A percentile compares a stretch with the other conserved stretches of the same genome.
Evolutionary conservation across 2,888 invertebrate species (phyloP).

Genomic region (Paralinhomoeus sp.): DNA sequence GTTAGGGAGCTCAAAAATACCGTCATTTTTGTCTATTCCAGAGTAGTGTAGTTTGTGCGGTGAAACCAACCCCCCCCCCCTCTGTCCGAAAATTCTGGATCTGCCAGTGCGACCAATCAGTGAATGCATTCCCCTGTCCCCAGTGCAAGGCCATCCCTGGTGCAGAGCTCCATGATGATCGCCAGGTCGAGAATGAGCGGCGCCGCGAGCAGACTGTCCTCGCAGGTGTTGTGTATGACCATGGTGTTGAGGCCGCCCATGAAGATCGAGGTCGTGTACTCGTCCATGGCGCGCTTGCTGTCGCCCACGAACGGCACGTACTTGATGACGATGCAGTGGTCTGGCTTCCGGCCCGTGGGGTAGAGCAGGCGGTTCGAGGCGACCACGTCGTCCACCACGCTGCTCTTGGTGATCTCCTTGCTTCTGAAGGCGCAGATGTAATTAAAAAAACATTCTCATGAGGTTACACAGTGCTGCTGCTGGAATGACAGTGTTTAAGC

Average conservation of each 20-base stretch:
- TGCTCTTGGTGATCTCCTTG: constrained; percentile 59
- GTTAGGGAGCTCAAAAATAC: too few relatives aligned
- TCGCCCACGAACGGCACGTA: constrained; percentile 93
- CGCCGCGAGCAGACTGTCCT: constrained; percentile 73
- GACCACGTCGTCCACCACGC: constrained; percentile 80
- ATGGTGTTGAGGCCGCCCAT: constrained; percentile 78
- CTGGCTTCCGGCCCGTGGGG: constrained; percentile 50
- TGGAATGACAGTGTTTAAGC: too few relatives aligned
- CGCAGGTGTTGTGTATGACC: constrained; percentile 84
- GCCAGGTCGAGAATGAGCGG: constrained; percentile 76
- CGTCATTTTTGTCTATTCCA: too few relatives aligned
- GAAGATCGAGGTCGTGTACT: constrained; percentile 82
- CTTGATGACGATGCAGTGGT: constrained; percentile 64
- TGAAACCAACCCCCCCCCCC: too few relatives aligned
- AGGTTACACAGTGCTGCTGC: too few relatives aligned
- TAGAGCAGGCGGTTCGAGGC: constrained; percentile 57
- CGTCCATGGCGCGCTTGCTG: constrained; percentile 88
- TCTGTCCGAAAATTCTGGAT: too few relatives aligned
- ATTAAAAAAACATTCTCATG: too few relatives aligned
- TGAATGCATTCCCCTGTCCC: too few relatives aligned
- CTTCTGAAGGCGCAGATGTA: constrained; percentile 3
- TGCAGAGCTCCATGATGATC: constrained; percentile 58
- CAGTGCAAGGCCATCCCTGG: constrained; percentile 43
- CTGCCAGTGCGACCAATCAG: too few relatives aligned
- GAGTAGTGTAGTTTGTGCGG: too few relatives aligned